A percentile compares a stretch with the other conserved stretches of the same genome.
Evolutionary conservation across 2,888 invertebrate genomes (phyloP).

Genomic region (Drosophila pegasa): DNA sequence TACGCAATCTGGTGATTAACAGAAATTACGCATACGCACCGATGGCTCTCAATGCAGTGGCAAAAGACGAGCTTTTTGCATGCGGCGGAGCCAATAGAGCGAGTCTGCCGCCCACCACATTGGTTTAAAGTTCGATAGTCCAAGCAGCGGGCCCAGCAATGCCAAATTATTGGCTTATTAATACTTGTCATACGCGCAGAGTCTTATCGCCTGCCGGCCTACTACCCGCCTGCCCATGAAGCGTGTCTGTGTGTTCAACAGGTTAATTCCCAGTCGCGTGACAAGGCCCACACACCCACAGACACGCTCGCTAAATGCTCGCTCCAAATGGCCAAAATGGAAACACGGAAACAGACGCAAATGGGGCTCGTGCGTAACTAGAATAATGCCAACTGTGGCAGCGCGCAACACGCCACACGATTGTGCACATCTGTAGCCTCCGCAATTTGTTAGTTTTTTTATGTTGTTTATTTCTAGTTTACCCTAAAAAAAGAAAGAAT

Average conservation of each 20-base stretch:
- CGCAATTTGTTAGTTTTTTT: conserved; percentile 23
- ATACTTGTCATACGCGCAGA: conserved; percentile 8
- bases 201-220: conserved; percentile 35
- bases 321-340: conserved; percentile 15
- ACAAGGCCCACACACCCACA: conserved; percentile 23
- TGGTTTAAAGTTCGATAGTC: conserved; percentile 45
- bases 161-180: conserved; percentile 19
- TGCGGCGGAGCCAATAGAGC: neutral
- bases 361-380: conserved; percentile 5
- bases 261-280: conserved; percentile 47
- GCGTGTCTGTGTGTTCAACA: conserved; percentile 45
- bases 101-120: neutral
- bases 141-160: conserved; percentile 5
- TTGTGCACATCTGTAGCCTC: conserved; percentile 16
- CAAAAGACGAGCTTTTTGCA: neutral
- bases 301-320: neutral
- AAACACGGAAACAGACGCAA: conserved; percentile 13
- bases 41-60: neutral
- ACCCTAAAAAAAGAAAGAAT: conserved; percentile 27
- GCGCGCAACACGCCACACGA: conserved; percentile 22
- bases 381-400: conserved; percentile 29
- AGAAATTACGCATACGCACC: conserved; percentile 7
- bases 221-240: no score
- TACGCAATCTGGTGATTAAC: neutral
- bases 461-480: conserved; percentile 44